Conservation (phyloP, 2,888 invertebrate species). For the Eulithis testata region DNA sequence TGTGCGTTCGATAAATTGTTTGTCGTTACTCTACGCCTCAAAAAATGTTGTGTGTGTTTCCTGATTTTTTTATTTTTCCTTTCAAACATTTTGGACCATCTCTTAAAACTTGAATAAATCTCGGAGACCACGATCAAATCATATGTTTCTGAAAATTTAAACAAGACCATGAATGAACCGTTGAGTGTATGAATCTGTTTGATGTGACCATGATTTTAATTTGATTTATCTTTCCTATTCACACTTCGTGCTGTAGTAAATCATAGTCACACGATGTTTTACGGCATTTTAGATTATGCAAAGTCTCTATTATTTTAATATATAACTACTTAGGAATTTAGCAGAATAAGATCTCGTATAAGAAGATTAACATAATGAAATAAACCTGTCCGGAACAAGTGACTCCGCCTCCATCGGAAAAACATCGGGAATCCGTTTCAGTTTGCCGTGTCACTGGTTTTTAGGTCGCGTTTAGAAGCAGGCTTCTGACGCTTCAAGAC, state of each 20-base stretch:
- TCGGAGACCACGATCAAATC: no score
- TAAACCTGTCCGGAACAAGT: slow-evolving; percentile 36
- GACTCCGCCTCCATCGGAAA: slow-evolving; percentile 20
- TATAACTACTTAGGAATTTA: background rate
- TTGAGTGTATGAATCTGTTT: background rate
- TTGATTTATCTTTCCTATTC: background rate
- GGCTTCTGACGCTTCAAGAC: background rate
- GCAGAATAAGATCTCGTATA: background rate
- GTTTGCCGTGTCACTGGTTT: slow-evolving; percentile 25
- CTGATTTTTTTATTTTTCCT: no score
- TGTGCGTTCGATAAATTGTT: no score
- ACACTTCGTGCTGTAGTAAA: background rate
- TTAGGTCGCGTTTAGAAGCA: slow-evolving; percentile 9
- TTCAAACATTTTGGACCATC: no score
- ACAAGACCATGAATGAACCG: no score
- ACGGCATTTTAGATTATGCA: no score
- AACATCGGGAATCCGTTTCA: slow-evolving; percentile 29
- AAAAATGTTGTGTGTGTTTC: no score
- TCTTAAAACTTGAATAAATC: no score
- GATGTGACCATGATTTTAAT: background rate
- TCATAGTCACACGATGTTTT: background rate
- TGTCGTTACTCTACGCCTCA: no score
- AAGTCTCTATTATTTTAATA: no score
- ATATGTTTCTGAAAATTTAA: no score
- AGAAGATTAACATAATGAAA: slow-evolving; percentile 34